A percentile compares a stretch with the other conserved stretches of the same genome.
phyloP scores from a whole-genome alignment of 2,113 vertebrate species.

The Mellivora capensis region DNA sequence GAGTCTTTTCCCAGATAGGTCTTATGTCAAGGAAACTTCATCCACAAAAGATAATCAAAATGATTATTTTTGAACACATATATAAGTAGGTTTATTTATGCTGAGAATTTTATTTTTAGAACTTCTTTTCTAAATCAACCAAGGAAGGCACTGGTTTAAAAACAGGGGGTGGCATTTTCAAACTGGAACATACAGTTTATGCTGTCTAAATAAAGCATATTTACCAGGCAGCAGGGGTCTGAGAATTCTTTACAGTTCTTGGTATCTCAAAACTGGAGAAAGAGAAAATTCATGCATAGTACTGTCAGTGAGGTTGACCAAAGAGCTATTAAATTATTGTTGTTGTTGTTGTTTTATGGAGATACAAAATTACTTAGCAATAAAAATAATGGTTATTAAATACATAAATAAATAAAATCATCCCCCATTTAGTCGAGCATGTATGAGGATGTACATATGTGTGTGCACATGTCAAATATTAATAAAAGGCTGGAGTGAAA shows the following conservation, averaged over 20 bases:
- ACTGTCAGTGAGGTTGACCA: not conserved
- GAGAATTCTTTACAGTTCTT: not conserved
- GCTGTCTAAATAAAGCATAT: constrained; percentile 25
- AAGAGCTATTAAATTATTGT: not conserved
- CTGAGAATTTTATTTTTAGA: constrained; percentile 48
- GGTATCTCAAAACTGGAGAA: not conserved
- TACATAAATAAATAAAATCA: not conserved
- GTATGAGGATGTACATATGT: not conserved
- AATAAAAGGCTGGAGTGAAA: not conserved
- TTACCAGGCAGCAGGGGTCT: not conserved
- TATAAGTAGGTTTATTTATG: not conserved
- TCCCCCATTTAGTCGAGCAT: not conserved
- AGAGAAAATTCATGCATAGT: not conserved
- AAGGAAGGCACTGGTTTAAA: not conserved
- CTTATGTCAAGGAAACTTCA: not conserved
- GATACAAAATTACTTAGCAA: not conserved
- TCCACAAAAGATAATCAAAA: not conserved
- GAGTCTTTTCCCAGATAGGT: not conserved
- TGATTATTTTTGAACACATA: not conserved
- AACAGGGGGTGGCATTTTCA: constrained; percentile 18
- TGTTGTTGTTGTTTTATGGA: not conserved
- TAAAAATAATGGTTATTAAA: not conserved
- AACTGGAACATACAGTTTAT: not conserved
- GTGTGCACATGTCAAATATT: not conserved
- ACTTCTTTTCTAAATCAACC: constrained; percentile 31